Evolutionary conservation across 2,888 invertebrate genomes (phyloP), one percentile per base, ranked within the genome.

Genomic region (Pyrrhosoma nymphula): DNA sequence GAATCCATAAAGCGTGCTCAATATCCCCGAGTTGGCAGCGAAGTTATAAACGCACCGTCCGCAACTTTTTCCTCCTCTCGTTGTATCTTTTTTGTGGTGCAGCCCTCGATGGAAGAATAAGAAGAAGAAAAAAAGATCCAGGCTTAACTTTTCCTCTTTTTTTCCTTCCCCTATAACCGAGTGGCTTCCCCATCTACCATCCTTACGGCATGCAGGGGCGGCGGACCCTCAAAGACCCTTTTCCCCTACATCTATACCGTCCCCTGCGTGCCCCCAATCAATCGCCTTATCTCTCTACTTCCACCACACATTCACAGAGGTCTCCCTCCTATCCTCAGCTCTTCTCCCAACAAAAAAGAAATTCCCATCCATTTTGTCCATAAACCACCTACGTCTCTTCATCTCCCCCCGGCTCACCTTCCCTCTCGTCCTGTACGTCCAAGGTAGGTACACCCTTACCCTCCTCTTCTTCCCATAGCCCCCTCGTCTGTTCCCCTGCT

Each of bases 281-380:
- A 82, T 82, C 82, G 82, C 82, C 82, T 82, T 82, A 82, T 82
- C 82, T 82, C 26, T 69, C 69, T 26, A 12, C n/a, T 10, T n/a
- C 10, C 10, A 12, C 69, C 23, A 69, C 69, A 69, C 69, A 69
- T 20, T 26, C 69, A 8, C 69, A 23, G 69, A n/a, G n/a, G 69
- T 26, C 69, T 26, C 35, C 35, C 82, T 35, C n/a, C 12, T 69
- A n/a, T n/a, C n/a, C n/a, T n/a, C n/a, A n/a, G n/a, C 35, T 18
- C 16, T 82, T 16, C 35, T 35, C 35, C 82, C 30, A 8, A 35
- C 69, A 26, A 69, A 26, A 69, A 26, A 69, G 69, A 82, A 82
- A 35, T 82, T 35, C 82, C 82, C 82, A 35, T 82, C 82, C 82
- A 82, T 82, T 82, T 82, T 82, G 82, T 82, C 23, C 35, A 82